Base-by-base conservation (phyloP, 2,888 invertebrate genomes). In the Unio delphinus region DNA sequence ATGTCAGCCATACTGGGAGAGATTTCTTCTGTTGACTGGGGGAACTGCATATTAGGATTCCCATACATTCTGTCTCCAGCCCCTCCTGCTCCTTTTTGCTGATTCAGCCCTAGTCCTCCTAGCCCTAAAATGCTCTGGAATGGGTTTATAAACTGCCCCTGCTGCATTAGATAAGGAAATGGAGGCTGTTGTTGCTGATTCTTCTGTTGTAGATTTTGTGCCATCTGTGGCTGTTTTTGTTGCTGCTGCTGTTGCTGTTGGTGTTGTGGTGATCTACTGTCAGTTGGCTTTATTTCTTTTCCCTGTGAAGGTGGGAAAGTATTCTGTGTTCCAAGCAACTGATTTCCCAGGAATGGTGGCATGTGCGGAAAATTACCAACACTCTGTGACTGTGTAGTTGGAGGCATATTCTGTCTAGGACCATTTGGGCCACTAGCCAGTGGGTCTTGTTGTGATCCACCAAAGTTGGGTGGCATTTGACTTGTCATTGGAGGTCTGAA, bases 171-270 rank as follows among this genome's bases (percentile, higher is more conserved):
- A 45, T 45, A 45, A 45, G 45, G 45, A 3, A 45, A 45, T 45
- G 66, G 23, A 72, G 68, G 28, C 66, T 68, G 18, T 63, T 59
- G 61, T 56, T 61, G 62, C 23, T 55, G 66, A n/a, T 28, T 23
- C n/a, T 62, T 67, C 65, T 73, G 69, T 23, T 70, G 73, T 61
- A 66, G 71, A 55, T 66, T 67, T 28, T 57, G 60, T 64, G 71
- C 23, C 63, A 55, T 65, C 23, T 69, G 67, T 17, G 58, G 23
- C 55, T 75, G 75, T 20, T 77, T 17, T 90, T 85, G 64, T 91
- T 91, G 34, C 90, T 90, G 75, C 69, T 83, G 73, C 64, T 77
- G 76, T 66, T 75, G 73, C 55, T 75, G 74, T 61, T 70, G 74
- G 61, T 80, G 79, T 54, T 73, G 78, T 62, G 68, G 79, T 77